Percentiles rank a stretch among this genome's conserved stretches.
phyloP scores from a whole-genome alignment of 2,113 vertebrate species.

The Sakesphorus luctuosus region DNA sequence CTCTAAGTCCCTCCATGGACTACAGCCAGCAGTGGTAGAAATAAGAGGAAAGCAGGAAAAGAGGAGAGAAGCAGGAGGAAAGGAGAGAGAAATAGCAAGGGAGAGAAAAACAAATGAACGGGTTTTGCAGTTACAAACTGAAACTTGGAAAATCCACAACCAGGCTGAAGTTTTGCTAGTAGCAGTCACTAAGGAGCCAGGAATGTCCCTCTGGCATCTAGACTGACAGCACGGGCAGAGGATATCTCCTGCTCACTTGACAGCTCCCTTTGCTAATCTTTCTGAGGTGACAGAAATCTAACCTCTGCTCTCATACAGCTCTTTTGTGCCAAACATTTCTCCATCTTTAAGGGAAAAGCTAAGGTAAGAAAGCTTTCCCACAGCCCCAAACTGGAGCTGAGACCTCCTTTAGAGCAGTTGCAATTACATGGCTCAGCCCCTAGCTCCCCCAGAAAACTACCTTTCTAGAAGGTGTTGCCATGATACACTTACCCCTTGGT shows the following conservation, averaged over 20 bases:
- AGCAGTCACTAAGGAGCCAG: constrained; percentile 45
- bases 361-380: constrained; percentile 27
- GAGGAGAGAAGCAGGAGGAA: not conserved
- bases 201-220: constrained; percentile 49
- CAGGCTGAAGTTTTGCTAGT: constrained; percentile 11
- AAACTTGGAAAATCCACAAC: not conserved
- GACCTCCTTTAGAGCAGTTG: not conserved
- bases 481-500: not conserved
- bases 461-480: not conserved
- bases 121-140: not conserved
- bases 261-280: constrained; percentile 61
- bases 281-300: constrained; percentile 47
- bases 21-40: not conserved
- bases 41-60: not conserved
- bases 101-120: not conserved
- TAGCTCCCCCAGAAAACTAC: not conserved
- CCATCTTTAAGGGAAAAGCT: constrained; percentile 1
- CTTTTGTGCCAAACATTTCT: constrained; percentile 5
- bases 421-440: not conserved
- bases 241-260: constrained; percentile 53
- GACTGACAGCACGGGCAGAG: constrained; percentile 28
- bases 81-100: not conserved
- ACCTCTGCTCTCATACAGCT: not conserved
- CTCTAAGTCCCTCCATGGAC: not conserved
- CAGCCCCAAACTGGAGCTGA: not conserved